These are phyloP conservation scores for Musca vetustissima DNA, from an alignment of 1,140 invertebrate genomes.

Conservation along the genomic window DNA sequence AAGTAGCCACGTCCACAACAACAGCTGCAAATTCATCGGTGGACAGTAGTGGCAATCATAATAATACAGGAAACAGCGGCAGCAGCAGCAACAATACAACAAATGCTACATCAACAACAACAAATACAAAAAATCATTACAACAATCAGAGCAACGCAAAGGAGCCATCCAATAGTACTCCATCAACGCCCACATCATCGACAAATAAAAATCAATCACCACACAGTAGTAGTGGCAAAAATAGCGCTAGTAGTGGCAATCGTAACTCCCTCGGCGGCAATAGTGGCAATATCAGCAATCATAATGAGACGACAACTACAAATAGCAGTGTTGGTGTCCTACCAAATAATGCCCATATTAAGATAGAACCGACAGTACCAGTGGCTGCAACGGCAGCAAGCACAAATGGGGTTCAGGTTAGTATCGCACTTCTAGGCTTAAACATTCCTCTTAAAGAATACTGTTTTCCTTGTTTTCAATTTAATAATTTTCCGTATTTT, in stretches of 20 bases:
- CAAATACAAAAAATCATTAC: background rate
- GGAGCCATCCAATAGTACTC: background rate
- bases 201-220: conserved; percentile 28
- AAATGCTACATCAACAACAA: background rate
- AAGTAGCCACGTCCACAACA: conserved; percentile 21
- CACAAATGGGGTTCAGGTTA: conserved; percentile 25
- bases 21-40: conserved; percentile 8
- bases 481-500: background rate
- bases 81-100: conserved; percentile 2
- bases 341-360: conserved; percentile 19
- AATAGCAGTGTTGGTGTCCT: too few relatives aligned
- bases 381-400: too few relatives aligned
- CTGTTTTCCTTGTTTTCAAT: too few relatives aligned
- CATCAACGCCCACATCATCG: conserved; percentile 24
- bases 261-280: background rate
- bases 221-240: conserved; percentile 14
- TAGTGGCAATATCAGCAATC: conserved; percentile 26
- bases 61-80: conserved; percentile 29
- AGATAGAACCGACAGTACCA: conserved; percentile 21
- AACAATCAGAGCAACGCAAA: conserved; percentile 5
- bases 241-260: conserved; percentile 29
- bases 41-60: background rate
- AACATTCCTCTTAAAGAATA: too few relatives aligned
- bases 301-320: conserved; percentile 22
- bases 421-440: too few relatives aligned